Percentiles rank a stretch among this genome's conserved stretches.
phyloP scores from a whole-genome alignment of 2,113 vertebrate genomes.

The Australoheros scitulus region DNA sequence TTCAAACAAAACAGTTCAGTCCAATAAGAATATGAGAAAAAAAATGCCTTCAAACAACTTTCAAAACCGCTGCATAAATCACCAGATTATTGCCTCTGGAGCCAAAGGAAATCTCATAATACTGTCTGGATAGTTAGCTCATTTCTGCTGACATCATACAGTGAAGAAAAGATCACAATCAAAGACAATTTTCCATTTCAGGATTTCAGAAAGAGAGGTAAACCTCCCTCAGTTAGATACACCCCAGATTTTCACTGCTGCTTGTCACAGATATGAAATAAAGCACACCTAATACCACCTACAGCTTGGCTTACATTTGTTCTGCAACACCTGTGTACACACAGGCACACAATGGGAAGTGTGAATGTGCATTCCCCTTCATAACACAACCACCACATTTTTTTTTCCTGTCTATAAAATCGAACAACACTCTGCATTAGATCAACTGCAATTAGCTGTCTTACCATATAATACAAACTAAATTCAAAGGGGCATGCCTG shows the following conservation, averaged over 20 bases:
- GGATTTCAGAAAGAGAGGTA: not conserved
- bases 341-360: constrained; percentile 11
- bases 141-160: constrained; percentile 14
- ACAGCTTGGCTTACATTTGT: not conserved
- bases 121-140: constrained; percentile 7
- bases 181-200: constrained; percentile 21
- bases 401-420: not conserved
- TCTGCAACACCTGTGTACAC: constrained; percentile 28
- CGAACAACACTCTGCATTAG: not conserved
- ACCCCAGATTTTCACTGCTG: not conserved
- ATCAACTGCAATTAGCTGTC: not conserved
- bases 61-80: constrained; percentile 35
- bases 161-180: constrained; percentile 11
- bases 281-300: constrained; percentile 9
- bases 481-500: constrained; percentile 40
- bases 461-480: constrained; percentile 25
- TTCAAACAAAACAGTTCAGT: constrained; percentile 3
- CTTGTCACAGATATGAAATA: constrained; percentile 16
- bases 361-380: not conserved
- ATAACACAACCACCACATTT: not conserved
- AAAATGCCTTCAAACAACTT: constrained; percentile 26
- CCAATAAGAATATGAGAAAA: not conserved
- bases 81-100: constrained; percentile 1
- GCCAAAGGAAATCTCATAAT: constrained; percentile 61
- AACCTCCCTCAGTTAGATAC: not conserved